phyloP scores from a whole-genome alignment of 2,888 invertebrate genomes.

The Nomada hirtipes region DNA sequence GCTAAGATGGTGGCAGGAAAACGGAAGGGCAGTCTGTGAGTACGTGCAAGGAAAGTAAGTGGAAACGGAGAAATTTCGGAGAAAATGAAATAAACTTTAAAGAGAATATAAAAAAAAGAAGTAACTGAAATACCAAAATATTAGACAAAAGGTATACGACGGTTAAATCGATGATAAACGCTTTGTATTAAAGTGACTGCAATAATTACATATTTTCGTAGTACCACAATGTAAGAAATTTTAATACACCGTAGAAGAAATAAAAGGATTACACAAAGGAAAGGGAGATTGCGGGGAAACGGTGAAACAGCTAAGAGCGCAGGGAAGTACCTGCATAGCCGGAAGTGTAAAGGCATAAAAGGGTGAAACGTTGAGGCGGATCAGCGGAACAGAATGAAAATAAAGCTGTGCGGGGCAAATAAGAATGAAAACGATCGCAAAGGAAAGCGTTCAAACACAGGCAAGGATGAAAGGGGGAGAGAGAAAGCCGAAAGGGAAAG shows the following conservation, averaged over 20 bases:
- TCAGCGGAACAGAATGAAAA: slow-evolving; percentile 10
- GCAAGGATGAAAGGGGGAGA: not conserved
- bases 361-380: not conserved
- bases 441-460: slow-evolving; percentile 1
- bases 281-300: not conserved
- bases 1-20: no score
- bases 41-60: no score
- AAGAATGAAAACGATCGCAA: slow-evolving; percentile 14
- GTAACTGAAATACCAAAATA: no score
- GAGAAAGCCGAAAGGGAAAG: slow-evolving; percentile 15
- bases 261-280: not conserved
- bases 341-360: not conserved
- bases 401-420: slow-evolving; percentile 17
- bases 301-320: not conserved
- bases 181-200: no score
- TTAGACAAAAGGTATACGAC: no score
- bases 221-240: no score
- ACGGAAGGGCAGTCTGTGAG: no score
- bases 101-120: not conserved
- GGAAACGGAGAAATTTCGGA: no score
- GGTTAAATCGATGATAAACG: no score
- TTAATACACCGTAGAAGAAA: not conserved
- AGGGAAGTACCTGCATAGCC: not conserved
- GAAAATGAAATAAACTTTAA: not conserved
- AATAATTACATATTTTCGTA: no score